Evolutionary conservation across 92 coral and sea anemone genomes (phyloP).

Genomic region (Parazoanthus swiftii): DNA sequence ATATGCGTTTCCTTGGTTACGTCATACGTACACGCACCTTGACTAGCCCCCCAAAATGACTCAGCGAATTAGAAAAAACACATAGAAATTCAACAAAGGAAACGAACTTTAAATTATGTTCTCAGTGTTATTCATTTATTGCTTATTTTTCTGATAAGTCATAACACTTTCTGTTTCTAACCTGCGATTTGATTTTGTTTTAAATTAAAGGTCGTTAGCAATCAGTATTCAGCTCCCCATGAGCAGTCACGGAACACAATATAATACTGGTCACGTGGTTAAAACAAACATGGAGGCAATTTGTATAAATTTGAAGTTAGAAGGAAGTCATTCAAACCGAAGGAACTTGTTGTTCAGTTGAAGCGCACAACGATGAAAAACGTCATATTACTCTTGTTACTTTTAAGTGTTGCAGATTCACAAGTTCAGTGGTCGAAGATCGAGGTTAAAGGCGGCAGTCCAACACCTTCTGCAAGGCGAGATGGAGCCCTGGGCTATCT

Average conservation of each 20-base stretch:
- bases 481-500: constrained; percentile 81
- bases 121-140: neutral
- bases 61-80: neutral
- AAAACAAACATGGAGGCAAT: neutral
- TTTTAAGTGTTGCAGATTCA: neutral
- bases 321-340: neutral
- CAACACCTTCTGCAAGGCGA: constrained; percentile 65
- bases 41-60: neutral
- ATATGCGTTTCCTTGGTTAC: neutral
- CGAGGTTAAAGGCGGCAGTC: neutral
- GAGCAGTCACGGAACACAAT: neutral
- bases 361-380: neutral
- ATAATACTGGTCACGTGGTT: constrained; percentile 31
- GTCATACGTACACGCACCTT: neutral
- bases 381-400: neutral
- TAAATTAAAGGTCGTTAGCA: too few species aligned
- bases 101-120: neutral
- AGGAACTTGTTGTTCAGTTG: neutral
- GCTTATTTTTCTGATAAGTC: too few species aligned
- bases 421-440: constrained; percentile 43
- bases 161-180: too few species aligned
- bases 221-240: too few species aligned
- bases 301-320: constrained; percentile 10
- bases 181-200: too few species aligned
- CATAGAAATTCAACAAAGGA: neutral